phyloP scores from a whole-genome alignment of 1,140 invertebrate genomes.

The Hestina assimilis region DNA sequence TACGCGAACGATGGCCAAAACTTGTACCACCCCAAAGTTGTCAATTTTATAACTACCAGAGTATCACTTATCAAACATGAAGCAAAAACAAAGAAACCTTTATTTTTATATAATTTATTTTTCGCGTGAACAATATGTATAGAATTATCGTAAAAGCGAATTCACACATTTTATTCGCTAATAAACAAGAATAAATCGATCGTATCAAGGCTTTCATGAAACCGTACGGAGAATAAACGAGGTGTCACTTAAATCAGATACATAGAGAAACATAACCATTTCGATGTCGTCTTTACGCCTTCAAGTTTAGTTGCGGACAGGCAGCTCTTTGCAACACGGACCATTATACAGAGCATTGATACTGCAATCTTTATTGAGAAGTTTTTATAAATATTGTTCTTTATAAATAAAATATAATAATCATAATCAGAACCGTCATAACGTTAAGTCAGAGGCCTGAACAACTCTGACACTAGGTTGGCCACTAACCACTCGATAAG shows the following conservation, averaged over 20 bases:
- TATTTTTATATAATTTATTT: no score
- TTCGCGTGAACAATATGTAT: not conserved
- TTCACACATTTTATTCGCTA: slow-evolving; percentile 6
- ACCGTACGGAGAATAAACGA: slow-evolving; percentile 65
- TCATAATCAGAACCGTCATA: no score
- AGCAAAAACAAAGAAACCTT: no score
- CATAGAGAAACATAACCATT: slow-evolving; percentile 70
- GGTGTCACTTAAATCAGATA: slow-evolving; percentile 72
- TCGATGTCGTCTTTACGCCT: slow-evolving; percentile 63
- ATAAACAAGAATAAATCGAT: slow-evolving; percentile 46
- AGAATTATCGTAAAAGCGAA: not conserved
- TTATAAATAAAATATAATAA: no score
- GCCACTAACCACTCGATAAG: no score
- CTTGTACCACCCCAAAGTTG: no score
- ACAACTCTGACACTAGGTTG: no score
- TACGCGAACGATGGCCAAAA: no score
- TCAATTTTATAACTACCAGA: no score
- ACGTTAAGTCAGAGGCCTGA: no score
- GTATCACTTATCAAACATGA: no score
- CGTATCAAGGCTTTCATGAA: slow-evolving; percentile 47
- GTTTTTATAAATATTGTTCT: not conserved
- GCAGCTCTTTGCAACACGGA: slow-evolving; percentile 12
- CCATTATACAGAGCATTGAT: not conserved
- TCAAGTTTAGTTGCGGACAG: slow-evolving; percentile 36
- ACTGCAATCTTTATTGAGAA: not conserved